Evolutionary conservation across 2,888 invertebrate species (phyloP).

Genomic region (Ischnura elegans): DNA sequence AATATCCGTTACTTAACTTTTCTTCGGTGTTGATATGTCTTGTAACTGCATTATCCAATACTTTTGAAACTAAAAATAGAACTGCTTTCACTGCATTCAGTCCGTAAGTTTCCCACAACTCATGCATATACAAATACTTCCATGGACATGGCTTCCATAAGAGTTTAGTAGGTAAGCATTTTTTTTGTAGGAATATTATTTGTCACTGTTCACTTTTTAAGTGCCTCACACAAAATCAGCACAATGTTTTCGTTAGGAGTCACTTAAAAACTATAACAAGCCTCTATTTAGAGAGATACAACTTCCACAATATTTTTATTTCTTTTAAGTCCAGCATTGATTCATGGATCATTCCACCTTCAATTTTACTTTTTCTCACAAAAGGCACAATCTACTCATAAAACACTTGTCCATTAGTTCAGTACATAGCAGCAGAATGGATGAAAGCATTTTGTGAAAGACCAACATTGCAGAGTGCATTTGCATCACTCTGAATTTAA

Average conservation of each 20-base stretch:
- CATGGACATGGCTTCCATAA: conserved; percentile 32
- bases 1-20: not conserved
- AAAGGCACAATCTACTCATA: conserved; percentile 63
- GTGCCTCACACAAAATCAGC: conserved; percentile 46
- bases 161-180: conserved; percentile 46
- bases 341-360: conserved; percentile 37
- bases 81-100: conserved; percentile 34
- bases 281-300: conserved; percentile 14
- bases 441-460: conserved; percentile 55
- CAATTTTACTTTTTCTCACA: conserved; percentile 25
- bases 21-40: conserved; percentile 63
- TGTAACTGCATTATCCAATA: conserved; percentile 41
- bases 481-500: conserved; percentile 14
- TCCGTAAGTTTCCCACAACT: conserved; percentile 37
- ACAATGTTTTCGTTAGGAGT: conserved; percentile 39
- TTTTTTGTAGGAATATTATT: conserved; percentile 60
- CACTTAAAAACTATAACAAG: conserved; percentile 58
- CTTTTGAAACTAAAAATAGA: conserved; percentile 42
- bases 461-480: conserved; percentile 32
- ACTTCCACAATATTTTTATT: conserved; percentile 50
- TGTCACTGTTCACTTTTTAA: conserved; percentile 60
- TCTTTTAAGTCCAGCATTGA: conserved; percentile 36
- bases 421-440: conserved; percentile 51
- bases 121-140: conserved; percentile 36
- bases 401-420: conserved; percentile 47